These are phyloP conservation scores for Apis laboriosa DNA, from an alignment of 1,140 invertebrate genomes.

Conservation along the genomic window DNA sequence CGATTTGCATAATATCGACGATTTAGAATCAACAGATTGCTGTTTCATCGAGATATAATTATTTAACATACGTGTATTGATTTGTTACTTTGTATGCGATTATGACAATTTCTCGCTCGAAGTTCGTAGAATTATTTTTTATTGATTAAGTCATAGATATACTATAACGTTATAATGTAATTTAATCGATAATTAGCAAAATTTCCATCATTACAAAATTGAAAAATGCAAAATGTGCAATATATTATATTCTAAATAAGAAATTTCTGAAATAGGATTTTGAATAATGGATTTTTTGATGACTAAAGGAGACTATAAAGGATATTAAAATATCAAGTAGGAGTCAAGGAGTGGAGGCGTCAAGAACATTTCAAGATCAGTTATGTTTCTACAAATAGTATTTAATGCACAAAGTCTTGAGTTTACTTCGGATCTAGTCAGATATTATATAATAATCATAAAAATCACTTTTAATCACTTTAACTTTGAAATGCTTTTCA, in stretches of 20 bases:
- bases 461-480: neutral
- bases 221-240: neutral
- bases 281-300: neutral
- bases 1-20: constrained; percentile 36
- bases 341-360: neutral
- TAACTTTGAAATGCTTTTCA: constrained; percentile 3
- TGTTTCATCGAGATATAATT: constrained; percentile 14
- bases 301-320: no score
- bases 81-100: neutral
- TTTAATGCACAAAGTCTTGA: neutral
- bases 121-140: neutral
- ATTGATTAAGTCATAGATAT: no score
- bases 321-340: neutral
- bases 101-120: neutral
- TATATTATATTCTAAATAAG: neutral
- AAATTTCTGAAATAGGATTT: neutral
- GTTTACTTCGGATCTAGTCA: neutral
- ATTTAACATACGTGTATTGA: neutral
- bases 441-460: neutral
- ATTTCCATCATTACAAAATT: neutral
- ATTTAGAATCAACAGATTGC: constrained; percentile 3
- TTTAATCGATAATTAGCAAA: neutral
- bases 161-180: neutral
- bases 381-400: neutral
- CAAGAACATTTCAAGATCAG: neutral